Evolutionary conservation across 2,888 invertebrate genomes (phyloP), one percentile per base, ranked within the genome.

Genomic region (Unio delphinus): DNA sequence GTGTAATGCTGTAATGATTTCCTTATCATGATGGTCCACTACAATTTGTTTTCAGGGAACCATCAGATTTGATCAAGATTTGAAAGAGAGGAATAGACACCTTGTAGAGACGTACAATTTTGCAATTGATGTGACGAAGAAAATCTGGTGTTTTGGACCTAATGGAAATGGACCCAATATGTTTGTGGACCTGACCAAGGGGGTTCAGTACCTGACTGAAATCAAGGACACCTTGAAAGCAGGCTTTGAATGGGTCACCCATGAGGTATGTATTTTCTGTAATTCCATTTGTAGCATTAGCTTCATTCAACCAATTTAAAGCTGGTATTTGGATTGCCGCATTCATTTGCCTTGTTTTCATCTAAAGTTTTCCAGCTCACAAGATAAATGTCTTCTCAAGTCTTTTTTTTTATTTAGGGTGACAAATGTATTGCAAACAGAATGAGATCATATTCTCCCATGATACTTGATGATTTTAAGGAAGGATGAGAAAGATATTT

Each of bases 111-210:
- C 97, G 88, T 99, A 97, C 92, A 96, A 97, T 82, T 99, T 97
- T 89, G 99, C 99, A 91, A 93, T 96, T 58, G 97, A 96, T 26
- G 99, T 99, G 90, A 98, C 98, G 55, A 88, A 98, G 92, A 98
- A 98, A 92, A 97, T 99, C 92, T 99, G 98, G 98, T 96, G 97
- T 92, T 99, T 99, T 92, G 99, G 99, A 72, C 99, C 99, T 75
- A 98, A 99, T 89, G 97, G 96, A 80, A 97, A 96, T 82, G 99
- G 99, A 65, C 98, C 99, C 86, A 99, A 99, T 92, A 93, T 99
- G 83, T 92, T 99, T 83, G 94, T 99, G 79, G 99, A 99, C 92
- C 96, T 96, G 91, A 96, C 98, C 83, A 99, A 99, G 93, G 99
- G 99, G 92, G 99, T 99, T 78, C 99, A 99, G 91, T 99, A 99